A percentile compares a stretch with the other conserved stretches of the same genome.
phyloP scores from a whole-genome alignment of 1,140 invertebrate species.

The Campodea augens region DNA sequence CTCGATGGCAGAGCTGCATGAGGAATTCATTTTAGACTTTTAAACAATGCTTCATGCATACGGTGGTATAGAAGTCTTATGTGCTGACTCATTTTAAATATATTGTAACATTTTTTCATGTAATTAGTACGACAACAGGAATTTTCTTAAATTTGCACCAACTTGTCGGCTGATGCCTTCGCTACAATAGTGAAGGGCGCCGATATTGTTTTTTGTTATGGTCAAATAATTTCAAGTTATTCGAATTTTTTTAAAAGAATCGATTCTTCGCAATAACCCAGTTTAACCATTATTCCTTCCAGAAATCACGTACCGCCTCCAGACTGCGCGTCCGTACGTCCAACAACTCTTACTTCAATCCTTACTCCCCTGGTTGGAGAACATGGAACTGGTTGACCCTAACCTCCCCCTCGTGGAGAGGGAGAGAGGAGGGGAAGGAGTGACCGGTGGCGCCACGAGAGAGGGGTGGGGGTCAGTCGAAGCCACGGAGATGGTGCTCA shows the following conservation, averaged over 20 bases:
- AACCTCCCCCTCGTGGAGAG: constrained; percentile 70
- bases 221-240: constrained; percentile 1
- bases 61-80: no score
- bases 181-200: no score
- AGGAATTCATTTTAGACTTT: no score
- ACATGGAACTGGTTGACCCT: constrained; percentile 95
- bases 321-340: constrained; percentile 80
- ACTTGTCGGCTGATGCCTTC: no score
- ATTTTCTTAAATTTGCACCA: no score
- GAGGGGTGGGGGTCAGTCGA: constrained; percentile 94
- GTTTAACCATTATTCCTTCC: no score
- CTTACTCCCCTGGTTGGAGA: constrained; percentile 89
- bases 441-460: constrained; percentile 35
- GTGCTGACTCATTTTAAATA: no score
- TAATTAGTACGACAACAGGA: no score
- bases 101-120: no score
- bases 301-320: constrained; percentile 93
- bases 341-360: constrained; percentile 77
- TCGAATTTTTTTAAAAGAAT: neutral
- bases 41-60: no score
- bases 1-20: no score
- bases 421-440: constrained; percentile 33
- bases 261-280: no score
- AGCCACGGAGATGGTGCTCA: constrained; percentile 98
- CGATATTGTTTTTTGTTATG: neutral